Percentiles rank a stretch among this genome's conserved stretches.
These are phyloP conservation scores for Anastatus disparis DNA, from an alignment of 1,140 invertebrate species.

Conservation along the genomic window DNA sequence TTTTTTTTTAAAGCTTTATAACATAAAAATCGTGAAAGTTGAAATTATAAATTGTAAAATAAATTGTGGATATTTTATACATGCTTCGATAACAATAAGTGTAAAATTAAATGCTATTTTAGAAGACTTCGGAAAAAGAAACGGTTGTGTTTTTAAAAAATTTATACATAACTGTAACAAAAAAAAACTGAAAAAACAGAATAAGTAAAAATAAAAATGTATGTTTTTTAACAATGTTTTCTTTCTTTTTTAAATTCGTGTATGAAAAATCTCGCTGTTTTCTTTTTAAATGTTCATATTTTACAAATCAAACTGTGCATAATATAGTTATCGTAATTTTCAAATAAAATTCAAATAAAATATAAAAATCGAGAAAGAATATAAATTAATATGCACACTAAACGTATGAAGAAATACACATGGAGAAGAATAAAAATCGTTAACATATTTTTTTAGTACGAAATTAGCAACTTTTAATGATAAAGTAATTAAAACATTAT, in stretches of 20 bases:
- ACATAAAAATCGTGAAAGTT: not conserved
- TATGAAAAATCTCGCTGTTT: not conserved
- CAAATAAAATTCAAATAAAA: no score
- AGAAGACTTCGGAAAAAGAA: not conserved
- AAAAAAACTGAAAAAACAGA: not conserved
- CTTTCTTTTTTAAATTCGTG: not conserved
- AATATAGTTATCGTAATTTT: no score
- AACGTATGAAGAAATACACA: no score
- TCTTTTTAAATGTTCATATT: slow-evolving; percentile 3
- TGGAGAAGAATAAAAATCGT: no score
- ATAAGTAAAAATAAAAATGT: not conserved
- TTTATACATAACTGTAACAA: not conserved
- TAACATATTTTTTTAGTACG: no score
- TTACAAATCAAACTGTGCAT: slow-evolving; percentile 19
- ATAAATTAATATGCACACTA: no score
- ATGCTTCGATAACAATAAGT: no score
- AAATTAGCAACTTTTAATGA: no score
- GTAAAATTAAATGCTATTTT: not conserved
- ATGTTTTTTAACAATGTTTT: not conserved
- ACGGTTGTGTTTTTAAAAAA: no score
- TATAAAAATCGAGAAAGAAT: no score
- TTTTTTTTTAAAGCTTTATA: slow-evolving; percentile 12
- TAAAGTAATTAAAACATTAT: no score
- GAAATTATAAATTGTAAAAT: not conserved
- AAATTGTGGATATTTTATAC: not conserved